A percentile compares a stretch with the other conserved stretches of the same genome.
These are phyloP conservation scores for Aurelia sp. DNA, from an alignment of 30 jellyfish, hydroid and myxozoan species.

Conservation along the genomic window DNA sequence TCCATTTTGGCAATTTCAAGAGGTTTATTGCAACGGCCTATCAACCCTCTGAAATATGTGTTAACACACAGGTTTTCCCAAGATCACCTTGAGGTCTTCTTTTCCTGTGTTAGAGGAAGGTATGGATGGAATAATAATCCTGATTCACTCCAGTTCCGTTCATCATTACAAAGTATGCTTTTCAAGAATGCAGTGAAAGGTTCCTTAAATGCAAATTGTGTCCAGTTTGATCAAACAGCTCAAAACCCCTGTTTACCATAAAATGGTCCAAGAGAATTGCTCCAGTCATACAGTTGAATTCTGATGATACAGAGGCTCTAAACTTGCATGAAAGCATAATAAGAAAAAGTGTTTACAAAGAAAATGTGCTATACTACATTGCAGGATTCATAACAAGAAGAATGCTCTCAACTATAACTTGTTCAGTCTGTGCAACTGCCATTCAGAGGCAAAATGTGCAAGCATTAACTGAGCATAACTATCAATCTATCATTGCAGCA, in stretches of 20 bases:
- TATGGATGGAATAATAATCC: slow-evolving; percentile 61
- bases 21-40: background rate
- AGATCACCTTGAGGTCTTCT: slow-evolving; percentile 55
- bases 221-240: slow-evolving; percentile 43
- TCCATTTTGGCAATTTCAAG: slow-evolving; percentile 3
- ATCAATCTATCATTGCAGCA: background rate
- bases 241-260: slow-evolving; percentile 30
- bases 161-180: slow-evolving; percentile 20
- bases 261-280: slow-evolving; percentile 26
- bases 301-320: background rate
- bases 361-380: slow-evolving; percentile 43
- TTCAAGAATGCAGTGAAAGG: slow-evolving; percentile 9
- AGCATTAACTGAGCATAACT: slow-evolving; percentile 9
- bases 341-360: background rate
- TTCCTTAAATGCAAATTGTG: slow-evolving; percentile 52
- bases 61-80: slow-evolving; percentile 64
- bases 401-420: background rate
- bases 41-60: slow-evolving; percentile 47
- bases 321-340: background rate
- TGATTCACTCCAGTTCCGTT: slow-evolving; percentile 35
- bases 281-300: slow-evolving; percentile 6
- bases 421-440: background rate
- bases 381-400: slow-evolving; percentile 40
- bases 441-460: background rate
- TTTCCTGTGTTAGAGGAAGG: slow-evolving; percentile 26